A percentile compares a stretch with the other conserved stretches of the same genome.
Evolutionary conservation across 2,113 vertebrate genomes (phyloP).

Genomic region (Elaphurus davidianus): DNA sequence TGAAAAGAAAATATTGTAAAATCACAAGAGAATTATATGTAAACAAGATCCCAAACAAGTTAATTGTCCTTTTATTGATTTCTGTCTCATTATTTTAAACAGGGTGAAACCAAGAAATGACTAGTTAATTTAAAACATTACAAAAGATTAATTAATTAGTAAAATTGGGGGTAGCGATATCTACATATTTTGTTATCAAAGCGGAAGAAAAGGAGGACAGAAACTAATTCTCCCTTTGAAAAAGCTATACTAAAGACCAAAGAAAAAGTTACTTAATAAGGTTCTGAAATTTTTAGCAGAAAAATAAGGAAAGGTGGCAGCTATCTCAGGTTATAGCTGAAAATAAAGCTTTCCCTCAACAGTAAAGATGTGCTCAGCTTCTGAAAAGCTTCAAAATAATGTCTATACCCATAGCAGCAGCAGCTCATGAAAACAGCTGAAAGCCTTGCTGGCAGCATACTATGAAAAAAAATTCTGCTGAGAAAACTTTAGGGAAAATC

Average conservation of each 20-base stretch:
- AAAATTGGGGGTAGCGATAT: background rate
- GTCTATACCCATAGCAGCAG: background rate
- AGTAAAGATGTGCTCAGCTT: slow-evolving; percentile 30
- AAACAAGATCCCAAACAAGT: background rate
- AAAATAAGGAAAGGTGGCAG: background rate
- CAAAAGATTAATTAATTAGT: background rate
- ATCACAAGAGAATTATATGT: background rate
- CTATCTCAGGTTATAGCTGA: background rate
- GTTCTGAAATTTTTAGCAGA: slow-evolving; percentile 50
- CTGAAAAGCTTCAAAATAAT: background rate
- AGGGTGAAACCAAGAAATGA: background rate
- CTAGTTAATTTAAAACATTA: slow-evolving; percentile 38
- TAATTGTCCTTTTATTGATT: background rate
- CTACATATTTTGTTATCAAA: background rate
- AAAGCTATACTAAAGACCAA: slow-evolving; percentile 18
- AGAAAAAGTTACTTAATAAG: slow-evolving; percentile 41
- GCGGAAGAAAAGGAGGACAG: background rate
- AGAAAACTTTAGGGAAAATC: slow-evolving; percentile 45
- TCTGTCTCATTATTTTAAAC: slow-evolving; percentile 33
- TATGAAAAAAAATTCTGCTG: slow-evolving; percentile 32
- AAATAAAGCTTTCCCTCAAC: background rate
- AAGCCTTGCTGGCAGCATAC: slow-evolving; percentile 11
- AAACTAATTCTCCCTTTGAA: background rate
- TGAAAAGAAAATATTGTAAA: background rate
- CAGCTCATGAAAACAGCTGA: background rate